Conservation (phyloP, 2,888 invertebrate genomes). For the Pseudococcus jackbeardsleyi region DNA sequence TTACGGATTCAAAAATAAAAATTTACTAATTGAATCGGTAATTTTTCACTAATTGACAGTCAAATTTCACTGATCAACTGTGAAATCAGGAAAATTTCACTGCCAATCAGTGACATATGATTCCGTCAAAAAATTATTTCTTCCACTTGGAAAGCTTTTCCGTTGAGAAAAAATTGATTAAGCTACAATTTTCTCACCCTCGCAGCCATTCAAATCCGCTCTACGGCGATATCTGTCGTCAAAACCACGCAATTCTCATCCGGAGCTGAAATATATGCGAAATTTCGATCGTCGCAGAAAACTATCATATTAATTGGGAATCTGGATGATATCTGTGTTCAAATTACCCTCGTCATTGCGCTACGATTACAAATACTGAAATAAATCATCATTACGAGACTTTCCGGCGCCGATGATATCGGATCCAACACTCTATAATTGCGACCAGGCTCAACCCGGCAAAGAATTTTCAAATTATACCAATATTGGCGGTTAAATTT, state of each 20-base stretch:
- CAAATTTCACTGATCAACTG: too few species aligned
- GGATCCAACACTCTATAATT: background rate
- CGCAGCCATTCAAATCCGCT: background rate
- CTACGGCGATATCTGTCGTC: background rate
- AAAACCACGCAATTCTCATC: background rate
- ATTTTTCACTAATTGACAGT: too few species aligned
- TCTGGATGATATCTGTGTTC: background rate
- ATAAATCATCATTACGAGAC: slow-evolving; percentile 8
- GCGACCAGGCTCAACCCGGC: background rate
- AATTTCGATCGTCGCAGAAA: background rate
- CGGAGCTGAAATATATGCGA: background rate
- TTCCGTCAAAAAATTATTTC: too few species aligned
- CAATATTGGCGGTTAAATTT: background rate
- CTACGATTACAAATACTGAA: background rate
- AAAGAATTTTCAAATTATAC: background rate
- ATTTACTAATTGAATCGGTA: too few species aligned
- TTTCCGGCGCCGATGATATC: background rate
- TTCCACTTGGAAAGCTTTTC: too few species aligned
- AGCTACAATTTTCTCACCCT: too few species aligned
- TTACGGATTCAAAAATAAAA: too few species aligned
- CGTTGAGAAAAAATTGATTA: too few species aligned
- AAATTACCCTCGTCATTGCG: background rate
- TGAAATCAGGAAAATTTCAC: too few species aligned
- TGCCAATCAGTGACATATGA: too few species aligned
- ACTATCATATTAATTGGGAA: slow-evolving; percentile 1